These are phyloP conservation scores for Noctua janthe DNA, from an alignment of 2,888 invertebrate genomes.

Conservation along the genomic window DNA sequence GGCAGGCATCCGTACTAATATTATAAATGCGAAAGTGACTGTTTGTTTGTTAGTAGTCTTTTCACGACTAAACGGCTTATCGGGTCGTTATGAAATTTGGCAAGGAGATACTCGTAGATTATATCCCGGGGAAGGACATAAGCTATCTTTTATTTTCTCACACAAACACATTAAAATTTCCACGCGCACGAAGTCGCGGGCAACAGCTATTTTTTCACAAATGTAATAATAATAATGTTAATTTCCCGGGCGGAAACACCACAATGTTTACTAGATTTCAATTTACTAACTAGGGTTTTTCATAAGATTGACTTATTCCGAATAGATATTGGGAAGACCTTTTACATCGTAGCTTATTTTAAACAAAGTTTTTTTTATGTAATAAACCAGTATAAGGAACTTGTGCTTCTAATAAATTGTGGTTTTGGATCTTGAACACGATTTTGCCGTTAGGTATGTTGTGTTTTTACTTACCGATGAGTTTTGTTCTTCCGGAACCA, in stretches of 20 bases:
- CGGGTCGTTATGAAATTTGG: too few relatives aligned
- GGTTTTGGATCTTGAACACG: background rate
- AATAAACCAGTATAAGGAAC: background rate
- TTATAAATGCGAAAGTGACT: too few relatives aligned
- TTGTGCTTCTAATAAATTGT: background rate
- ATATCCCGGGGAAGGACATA: too few relatives aligned
- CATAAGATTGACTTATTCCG: background rate
- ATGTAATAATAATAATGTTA: too few relatives aligned
- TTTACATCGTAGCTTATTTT: background rate
- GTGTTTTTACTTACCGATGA: constrained; percentile 90
- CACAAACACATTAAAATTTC: too few relatives aligned
- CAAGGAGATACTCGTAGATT: too few relatives aligned
- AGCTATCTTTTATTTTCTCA: too few relatives aligned
- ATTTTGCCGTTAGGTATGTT: background rate
- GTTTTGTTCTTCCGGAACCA: constrained; percentile 92
- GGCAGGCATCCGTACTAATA: background rate
- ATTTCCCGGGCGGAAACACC: too few relatives aligned
- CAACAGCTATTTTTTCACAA: background rate
- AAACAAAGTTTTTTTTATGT: background rate
- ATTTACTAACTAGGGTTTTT: background rate
- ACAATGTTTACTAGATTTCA: background rate
- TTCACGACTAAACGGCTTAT: too few relatives aligned
- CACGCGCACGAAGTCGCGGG: too few relatives aligned
- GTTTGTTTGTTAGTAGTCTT: too few relatives aligned
- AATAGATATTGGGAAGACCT: background rate